Conservation (phyloP, 2,797 vertebrate species). For the Alauda arvensis region DNA sequence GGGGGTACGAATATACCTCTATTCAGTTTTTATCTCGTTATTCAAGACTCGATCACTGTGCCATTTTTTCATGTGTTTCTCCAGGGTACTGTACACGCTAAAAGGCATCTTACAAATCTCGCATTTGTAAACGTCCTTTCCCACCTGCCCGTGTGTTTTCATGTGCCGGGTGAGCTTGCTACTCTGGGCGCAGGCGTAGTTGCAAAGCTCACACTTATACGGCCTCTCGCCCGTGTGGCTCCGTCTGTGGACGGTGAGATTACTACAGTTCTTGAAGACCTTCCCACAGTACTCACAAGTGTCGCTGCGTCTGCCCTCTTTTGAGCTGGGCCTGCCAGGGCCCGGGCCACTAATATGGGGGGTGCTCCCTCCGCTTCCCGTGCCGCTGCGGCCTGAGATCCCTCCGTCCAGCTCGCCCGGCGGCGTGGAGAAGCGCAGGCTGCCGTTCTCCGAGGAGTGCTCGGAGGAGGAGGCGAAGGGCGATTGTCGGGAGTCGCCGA, state of each 20-base stretch:
- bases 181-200: conserved; percentile 99
- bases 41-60: conserved; percentile 99
- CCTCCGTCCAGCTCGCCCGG: conserved; percentile 96
- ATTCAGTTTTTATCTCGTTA: conserved; percentile 99
- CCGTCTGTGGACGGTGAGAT: conserved; percentile 99
- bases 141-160: conserved; percentile 99
- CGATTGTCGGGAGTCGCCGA: conserved; percentile 99
- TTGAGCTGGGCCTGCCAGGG: conserved; percentile 93
- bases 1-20: conserved; percentile 85
- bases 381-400: conserved; percentile 96
- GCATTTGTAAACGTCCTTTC: conserved; percentile 99
- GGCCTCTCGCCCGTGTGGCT: conserved; percentile 99
- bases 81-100: conserved; percentile 99
- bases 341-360: conserved; percentile 93
- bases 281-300: conserved; percentile 99
- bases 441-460: conserved; percentile 98
- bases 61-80: conserved; percentile 99
- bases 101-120: conserved; percentile 99
- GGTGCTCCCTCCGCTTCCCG: conserved; percentile 96
- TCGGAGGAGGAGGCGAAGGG: conserved; percentile 98
- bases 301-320: conserved; percentile 97
- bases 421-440: conserved; percentile 97
- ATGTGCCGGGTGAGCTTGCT: conserved; percentile 99
- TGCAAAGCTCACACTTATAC: conserved; percentile 99
- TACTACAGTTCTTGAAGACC: conserved; percentile 99